Conservation (phyloP, 2,113 vertebrate species). For the Gallinago paraguaiae region DNA sequence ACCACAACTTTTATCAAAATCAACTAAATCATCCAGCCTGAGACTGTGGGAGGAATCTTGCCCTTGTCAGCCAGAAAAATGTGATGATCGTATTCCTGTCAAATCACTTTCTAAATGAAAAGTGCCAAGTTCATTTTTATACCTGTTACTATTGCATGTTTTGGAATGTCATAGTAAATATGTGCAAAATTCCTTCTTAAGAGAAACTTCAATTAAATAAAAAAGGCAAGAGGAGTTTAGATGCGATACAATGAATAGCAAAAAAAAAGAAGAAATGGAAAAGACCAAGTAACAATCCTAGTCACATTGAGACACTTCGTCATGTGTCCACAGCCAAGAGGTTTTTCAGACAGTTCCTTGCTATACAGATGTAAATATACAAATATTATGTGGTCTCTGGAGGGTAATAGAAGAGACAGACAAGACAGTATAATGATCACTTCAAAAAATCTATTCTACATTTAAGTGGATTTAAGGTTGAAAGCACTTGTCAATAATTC, state of each 20-base stretch:
- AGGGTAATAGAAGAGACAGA: background rate
- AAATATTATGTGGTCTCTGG: background rate
- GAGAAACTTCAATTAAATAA: background rate
- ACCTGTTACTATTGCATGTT: background rate
- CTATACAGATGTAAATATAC: background rate
- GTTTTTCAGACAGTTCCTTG: background rate
- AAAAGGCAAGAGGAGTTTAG: background rate
- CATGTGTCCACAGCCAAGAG: background rate
- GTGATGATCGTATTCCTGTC: background rate
- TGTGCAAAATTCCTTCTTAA: background rate
- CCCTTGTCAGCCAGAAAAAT: background rate
- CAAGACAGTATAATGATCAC: background rate
- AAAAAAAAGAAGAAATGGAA: background rate
- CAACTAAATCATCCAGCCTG: background rate
- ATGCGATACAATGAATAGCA: background rate
- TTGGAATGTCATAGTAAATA: background rate
- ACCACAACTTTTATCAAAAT: background rate
- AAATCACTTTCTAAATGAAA: background rate
- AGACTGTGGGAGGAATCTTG: background rate
- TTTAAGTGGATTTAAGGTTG: constrained; percentile 49
- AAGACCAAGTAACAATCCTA: background rate
- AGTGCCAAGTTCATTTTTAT: background rate
- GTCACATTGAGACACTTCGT: background rate
- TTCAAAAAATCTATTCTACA: constrained; percentile 29
- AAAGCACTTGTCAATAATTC: constrained; percentile 59